Conservation (phyloP, 2,888 invertebrate genomes). For the Lithodes maja region DNA sequence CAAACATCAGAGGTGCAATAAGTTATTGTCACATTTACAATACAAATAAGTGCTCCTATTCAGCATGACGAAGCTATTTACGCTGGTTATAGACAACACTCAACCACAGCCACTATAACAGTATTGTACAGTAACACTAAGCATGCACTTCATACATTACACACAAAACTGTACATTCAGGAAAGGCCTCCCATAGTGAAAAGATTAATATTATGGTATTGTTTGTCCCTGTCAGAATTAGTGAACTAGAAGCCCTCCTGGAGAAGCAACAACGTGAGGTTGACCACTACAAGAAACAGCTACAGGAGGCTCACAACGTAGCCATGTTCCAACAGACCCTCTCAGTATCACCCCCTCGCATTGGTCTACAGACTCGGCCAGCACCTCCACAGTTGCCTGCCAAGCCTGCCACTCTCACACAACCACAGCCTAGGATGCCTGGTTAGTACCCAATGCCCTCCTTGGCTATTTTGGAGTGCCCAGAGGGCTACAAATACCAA, state of each 20-base stretch:
- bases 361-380: conserved; percentile 62
- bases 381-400: conserved; percentile 69
- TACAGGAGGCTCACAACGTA: conserved; percentile 75
- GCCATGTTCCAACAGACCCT: conserved; percentile 74
- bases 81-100: no score
- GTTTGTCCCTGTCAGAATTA: conserved; percentile 49
- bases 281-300: conserved; percentile 77
- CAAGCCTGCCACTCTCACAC: conserved; percentile 68
- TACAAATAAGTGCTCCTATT: no score
- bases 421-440: conserved; percentile 68
- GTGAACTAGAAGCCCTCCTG: conserved; percentile 80
- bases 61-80: no score
- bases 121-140: no score
- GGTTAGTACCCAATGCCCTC: conserved; percentile 39
- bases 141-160: no score
- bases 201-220: not conserved
- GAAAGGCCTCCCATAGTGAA: no score
- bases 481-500: no score
- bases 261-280: conserved; percentile 78
- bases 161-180: no score
- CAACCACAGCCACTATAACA: no score
- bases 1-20: no score
- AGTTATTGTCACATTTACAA: no score
- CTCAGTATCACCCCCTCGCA: conserved; percentile 69
- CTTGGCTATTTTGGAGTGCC: no score